Base-by-base conservation (phyloP, 2,888 invertebrate species). In the Nycteola revayana region DNA sequence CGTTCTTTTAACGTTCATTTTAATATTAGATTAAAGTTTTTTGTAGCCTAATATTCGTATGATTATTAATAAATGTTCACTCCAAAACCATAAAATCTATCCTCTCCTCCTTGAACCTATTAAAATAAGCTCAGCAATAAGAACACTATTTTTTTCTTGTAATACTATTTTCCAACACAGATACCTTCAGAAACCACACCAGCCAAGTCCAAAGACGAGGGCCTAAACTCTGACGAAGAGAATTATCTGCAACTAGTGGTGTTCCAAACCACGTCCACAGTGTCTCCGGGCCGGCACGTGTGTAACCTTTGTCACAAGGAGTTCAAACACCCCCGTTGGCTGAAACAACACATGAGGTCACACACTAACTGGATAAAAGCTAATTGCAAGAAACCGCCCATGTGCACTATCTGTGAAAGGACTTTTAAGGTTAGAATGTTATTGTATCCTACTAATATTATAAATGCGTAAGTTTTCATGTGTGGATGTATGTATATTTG, bases 301-400 rank as follows among this genome's bases (percentile, higher is more conserved):
- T 92, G 92, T 63, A 92, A 91, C 64, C 78, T 92, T 3, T 92
- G 92, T 65, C 90, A 90, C 30, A 91, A 91, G 48, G 92, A 92
- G 67, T 92, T 92, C 60, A 91, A 91, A 43, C 91, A 91, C 45
- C 89, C 90, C 3, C 82, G 90, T 28, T 92, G 92, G 81, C 72
- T 92, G 6, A 91, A 91, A 52, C 89, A 90, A 43, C 92, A 92
- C 52, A 92, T 92, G 92, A 71, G 90, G 9, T 90, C 90, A 0
- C 92, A 92, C 48, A 81, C 90, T 7, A 92, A 92, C 70, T 92
- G 92, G 92, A 92, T 92, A 49, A 90, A 88, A 53, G 92, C 92
- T 0, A 92, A 92, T 46, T 92, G 92, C 66, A 92, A 92, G 75
- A 91, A 91, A 58, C 91, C 91, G 10, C 92, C 92, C 1, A 90